A percentile compares a stretch with the other conserved stretches of the same genome.
Conservation (phyloP, 2,113 vertebrate species). For the Crotalus viridis region DNA sequence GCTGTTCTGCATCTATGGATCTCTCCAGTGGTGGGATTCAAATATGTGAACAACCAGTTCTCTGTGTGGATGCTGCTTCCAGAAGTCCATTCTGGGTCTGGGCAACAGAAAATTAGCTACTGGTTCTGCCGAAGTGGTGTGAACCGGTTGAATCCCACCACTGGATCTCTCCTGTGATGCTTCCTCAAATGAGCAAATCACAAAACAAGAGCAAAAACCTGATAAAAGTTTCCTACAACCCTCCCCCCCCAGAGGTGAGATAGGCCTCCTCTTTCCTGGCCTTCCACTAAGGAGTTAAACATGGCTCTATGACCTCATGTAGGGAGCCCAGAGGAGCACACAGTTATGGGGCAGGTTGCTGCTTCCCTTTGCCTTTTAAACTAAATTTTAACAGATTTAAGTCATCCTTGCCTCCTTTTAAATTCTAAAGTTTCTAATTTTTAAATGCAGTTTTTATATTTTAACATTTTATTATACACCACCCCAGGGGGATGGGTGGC, state of each 20-base stretch:
- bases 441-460: neutral
- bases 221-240: neutral
- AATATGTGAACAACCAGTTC: too few species aligned
- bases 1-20: neutral
- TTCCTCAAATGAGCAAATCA: neutral
- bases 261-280: neutral
- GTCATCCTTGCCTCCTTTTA: neutral
- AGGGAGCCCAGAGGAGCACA: neutral
- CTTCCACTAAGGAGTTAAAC: neutral
- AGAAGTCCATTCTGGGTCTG: too few species aligned
- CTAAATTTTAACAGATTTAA: neutral
- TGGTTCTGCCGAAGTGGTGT: too few species aligned
- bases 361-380: neutral
- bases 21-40: too few species aligned
- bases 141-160: too few species aligned
- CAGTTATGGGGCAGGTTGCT: too few species aligned
- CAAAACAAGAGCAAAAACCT: neutral
- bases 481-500: neutral
- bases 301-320: neutral
- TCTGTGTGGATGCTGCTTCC: too few species aligned
- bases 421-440: neutral
- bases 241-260: neutral
- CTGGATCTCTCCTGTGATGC: neutral
- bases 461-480: neutral
- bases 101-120: too few species aligned